Evolutionary conservation across 2,888 invertebrate species (phyloP), one percentile per base, ranked within the genome.

Genomic region (Anthophora plumipes): DNA sequence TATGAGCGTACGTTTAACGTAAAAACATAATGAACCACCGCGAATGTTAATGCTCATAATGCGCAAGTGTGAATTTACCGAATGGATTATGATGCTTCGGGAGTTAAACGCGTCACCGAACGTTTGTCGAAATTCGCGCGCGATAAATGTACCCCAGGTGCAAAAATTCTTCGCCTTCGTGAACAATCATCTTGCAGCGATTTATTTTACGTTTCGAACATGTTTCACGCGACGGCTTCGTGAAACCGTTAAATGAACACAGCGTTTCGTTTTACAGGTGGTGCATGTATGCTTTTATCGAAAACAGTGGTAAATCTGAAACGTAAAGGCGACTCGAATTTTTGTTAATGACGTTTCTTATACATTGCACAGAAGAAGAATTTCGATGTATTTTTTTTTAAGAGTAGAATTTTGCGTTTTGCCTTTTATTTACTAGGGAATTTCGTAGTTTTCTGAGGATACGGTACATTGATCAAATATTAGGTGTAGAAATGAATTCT

Each of bases 11-110:
- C 22, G 22, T 37, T 12, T 6, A 52, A 20, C 20, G 39, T n/a
- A 57, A 64, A 59, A 75, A 20, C 59, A 46, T 68, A 76, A 81
- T 50, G 73, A 69, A 77, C 31, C 46, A n/a, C 12, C 43, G 55
- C 55, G 50, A 81, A 66, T 48, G 57, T 60, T 73, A 72, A 73
- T 67, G 66, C 64, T 59, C 75, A 9, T 55, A 59, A 61, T 60
- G 68, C 17, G 72, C 82, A 82, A 69, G 81, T 77, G 77, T 61
- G 81, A 82, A 72, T 77, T 52, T 71, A 76, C 57, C 52, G 61
- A 71, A 25, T 71, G 80, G 78, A 78, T 67, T 63, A 67, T 41
- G 64, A 79, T n/a, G 48, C 63, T 63, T n/a, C 12, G 46, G 41
- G 41, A 25, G 46, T 68, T 50, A 57, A 70, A 70, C 57, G 50